These are phyloP conservation scores for Apodemia duryi DNA, from an alignment of 2,888 invertebrate genomes.

Conservation along the genomic window DNA sequence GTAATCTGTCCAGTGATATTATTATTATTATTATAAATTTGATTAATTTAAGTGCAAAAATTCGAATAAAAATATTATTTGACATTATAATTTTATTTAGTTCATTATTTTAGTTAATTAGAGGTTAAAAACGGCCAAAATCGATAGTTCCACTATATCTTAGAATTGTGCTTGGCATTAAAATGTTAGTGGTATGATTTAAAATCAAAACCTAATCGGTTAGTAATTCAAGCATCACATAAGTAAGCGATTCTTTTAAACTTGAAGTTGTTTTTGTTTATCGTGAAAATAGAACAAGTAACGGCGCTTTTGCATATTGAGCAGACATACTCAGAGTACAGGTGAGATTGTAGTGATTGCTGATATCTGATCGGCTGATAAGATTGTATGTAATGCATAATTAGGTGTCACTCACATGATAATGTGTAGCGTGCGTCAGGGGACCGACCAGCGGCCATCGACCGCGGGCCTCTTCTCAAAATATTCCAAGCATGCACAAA, in stretches of 20 bases:
- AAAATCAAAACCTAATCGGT: no score
- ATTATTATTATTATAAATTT: no score
- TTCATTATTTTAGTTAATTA: no score
- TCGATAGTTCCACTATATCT: no score
- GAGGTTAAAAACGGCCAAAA: no score
- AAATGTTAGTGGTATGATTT: no score
- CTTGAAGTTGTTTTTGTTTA: constrained; percentile 2
- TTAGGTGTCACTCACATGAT: constrained; percentile 37
- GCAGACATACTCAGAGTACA: neutral
- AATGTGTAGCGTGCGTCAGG: constrained; percentile 36
- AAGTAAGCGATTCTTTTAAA: neutral
- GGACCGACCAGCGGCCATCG: constrained; percentile 55
- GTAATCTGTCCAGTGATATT: no score
- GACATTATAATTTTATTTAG: no score
- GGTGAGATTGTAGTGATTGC: constrained; percentile 19
- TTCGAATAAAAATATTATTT: no score
- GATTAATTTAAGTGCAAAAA: no score
- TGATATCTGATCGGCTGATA: constrained; percentile 28
- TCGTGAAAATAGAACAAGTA: constrained; percentile 5
- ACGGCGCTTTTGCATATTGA: constrained; percentile 5
- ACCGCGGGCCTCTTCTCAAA: constrained; percentile 70
- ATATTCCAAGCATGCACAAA: constrained; percentile 77
- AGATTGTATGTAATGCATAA: constrained; percentile 34
- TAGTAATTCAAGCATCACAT: no score
- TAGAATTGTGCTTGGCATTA: no score